phyloP scores from a whole-genome alignment of 2,113 vertebrate genomes.

The Pao palembangensis region DNA sequence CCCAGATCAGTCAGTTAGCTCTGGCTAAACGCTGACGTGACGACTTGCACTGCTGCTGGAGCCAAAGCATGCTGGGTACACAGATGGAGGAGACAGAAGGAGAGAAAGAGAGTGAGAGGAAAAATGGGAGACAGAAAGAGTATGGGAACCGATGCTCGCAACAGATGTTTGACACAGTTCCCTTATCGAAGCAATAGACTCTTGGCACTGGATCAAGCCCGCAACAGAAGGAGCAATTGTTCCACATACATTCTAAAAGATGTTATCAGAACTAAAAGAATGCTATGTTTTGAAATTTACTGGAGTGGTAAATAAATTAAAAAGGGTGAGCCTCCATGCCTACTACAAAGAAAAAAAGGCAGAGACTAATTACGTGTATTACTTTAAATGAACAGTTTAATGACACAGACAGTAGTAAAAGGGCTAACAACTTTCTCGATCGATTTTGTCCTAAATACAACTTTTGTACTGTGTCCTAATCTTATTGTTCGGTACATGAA shows the following conservation, averaged over 20 bases:
- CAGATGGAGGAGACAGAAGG: constrained; percentile 74
- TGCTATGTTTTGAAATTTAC: not conserved
- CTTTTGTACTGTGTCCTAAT: too few relatives aligned
- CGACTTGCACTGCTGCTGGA: constrained; percentile 34
- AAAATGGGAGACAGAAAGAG: constrained; percentile 27
- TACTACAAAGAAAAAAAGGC: too few relatives aligned
- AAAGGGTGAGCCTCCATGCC: too few relatives aligned
- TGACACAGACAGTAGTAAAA: too few relatives aligned
- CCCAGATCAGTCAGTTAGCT: constrained; percentile 61
- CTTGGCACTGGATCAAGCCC: constrained; percentile 61
- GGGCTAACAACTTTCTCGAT: too few relatives aligned
- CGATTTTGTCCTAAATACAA: too few relatives aligned
- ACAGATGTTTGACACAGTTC: constrained; percentile 70
- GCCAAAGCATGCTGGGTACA: constrained; percentile 71
- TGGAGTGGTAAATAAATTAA: too few relatives aligned
- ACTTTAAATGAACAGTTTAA: too few relatives aligned
- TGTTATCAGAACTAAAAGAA: constrained; percentile 35
- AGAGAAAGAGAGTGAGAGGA: constrained; percentile 33
- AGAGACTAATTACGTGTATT: too few relatives aligned
- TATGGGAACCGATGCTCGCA: constrained; percentile 61
- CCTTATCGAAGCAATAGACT: constrained; percentile 60
- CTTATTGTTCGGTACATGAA: too few relatives aligned
- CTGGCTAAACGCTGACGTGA: constrained; percentile 58
- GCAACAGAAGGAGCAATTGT: constrained; percentile 52
- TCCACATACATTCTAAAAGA: constrained; percentile 35